These are phyloP conservation scores for Pogona vitticeps DNA, from an alignment of 2,113 vertebrate genomes.

Conservation along the genomic window DNA sequence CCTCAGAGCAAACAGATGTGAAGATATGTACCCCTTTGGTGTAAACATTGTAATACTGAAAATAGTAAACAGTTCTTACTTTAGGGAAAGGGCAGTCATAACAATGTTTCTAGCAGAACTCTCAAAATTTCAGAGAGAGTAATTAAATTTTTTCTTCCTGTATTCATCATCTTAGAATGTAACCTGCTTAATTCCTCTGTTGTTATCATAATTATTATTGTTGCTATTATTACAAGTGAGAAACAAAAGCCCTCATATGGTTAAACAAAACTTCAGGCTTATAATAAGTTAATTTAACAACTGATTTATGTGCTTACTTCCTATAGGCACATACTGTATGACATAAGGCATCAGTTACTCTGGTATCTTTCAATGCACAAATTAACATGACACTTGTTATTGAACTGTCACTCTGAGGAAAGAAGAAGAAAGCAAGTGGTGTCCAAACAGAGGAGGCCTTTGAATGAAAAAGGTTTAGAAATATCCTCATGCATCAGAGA, in stretches of 20 bases:
- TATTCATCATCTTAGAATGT: not conserved
- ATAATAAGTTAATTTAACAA: conserved; percentile 43
- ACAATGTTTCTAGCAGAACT: conserved; percentile 5
- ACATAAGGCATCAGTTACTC: conserved; percentile 65
- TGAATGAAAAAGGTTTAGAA: conserved; percentile 17
- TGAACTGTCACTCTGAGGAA: conserved; percentile 31
- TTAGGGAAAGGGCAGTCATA: not conserved
- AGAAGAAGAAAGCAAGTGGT: conserved; percentile 12
- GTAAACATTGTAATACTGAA: conserved; percentile 45
- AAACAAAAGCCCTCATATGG: not conserved
- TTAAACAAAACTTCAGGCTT: conserved; percentile 32
- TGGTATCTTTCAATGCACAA: conserved; percentile 39
- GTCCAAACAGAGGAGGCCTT: conserved; percentile 27
- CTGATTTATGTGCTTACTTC: conserved; percentile 37
- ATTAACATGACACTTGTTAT: conserved; percentile 13
- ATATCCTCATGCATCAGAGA: not conserved
- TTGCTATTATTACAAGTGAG: conserved; percentile 39
- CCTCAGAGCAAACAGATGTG: not conserved
- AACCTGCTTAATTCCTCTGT: conserved; percentile 10
- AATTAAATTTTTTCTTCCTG: conserved; percentile 6
- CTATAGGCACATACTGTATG: conserved; percentile 69
- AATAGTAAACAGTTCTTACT: conserved; percentile 45
- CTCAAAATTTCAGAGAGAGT: not conserved
- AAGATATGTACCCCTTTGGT: conserved; percentile 35
- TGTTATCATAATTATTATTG: conserved; percentile 41